phyloP scores from a whole-genome alignment of 2,888 invertebrate species.

The Cylindroiulus punctatus region DNA sequence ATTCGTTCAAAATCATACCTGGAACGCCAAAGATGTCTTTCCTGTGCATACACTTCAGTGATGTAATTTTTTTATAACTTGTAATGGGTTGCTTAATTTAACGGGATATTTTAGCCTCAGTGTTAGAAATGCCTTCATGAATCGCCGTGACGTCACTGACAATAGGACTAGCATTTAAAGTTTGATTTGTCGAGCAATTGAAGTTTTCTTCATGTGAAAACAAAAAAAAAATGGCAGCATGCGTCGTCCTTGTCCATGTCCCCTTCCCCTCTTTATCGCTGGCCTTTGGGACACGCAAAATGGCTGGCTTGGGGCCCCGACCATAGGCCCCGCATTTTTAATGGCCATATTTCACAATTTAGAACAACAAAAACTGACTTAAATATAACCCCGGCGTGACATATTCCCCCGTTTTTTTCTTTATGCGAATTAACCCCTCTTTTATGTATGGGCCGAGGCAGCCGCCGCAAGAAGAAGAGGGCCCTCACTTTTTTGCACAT shows the following conservation, averaged over 20 bases:
- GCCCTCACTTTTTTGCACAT: conserved; percentile 33
- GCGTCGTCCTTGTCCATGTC: neutral
- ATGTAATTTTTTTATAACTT: too few relatives aligned
- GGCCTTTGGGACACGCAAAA: conserved; percentile 36
- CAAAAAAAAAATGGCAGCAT: conserved; percentile 22
- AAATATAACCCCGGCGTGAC: conserved; percentile 29
- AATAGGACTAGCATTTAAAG: neutral
- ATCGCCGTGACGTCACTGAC: neutral
- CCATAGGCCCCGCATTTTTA: conserved; percentile 23
- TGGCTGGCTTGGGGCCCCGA: neutral
- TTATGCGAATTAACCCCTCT: conserved; percentile 38
- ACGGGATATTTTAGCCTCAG: too few relatives aligned
- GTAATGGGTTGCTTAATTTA: too few relatives aligned
- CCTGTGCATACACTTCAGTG: too few relatives aligned
- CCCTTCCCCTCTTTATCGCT: conserved; percentile 2
- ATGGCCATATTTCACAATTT: conserved; percentile 38
- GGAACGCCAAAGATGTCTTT: too few relatives aligned
- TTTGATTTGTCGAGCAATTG: neutral
- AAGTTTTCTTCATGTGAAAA: neutral
- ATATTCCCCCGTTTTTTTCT: conserved; percentile 30
- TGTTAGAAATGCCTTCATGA: too few relatives aligned
- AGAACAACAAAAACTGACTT: conserved; percentile 34
- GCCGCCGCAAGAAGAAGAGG: conserved; percentile 6
- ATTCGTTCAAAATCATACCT: too few relatives aligned
- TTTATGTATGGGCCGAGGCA: conserved; percentile 23